Evolutionary conservation across 1,140 invertebrate genomes (phyloP).

Genomic region (Epicauta chinensis): DNA sequence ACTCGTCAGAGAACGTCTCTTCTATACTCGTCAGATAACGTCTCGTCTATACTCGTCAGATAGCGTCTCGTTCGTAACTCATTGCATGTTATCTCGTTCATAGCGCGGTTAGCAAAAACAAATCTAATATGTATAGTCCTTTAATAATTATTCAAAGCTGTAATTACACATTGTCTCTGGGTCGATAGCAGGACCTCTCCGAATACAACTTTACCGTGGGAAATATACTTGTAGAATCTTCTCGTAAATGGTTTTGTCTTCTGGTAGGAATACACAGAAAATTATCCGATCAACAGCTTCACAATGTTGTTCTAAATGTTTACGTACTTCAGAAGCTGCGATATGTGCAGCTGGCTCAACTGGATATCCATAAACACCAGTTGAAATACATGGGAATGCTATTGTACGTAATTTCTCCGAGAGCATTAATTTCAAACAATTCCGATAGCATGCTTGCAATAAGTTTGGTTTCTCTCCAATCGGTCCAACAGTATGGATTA

Average conservation of each 20-base stretch:
- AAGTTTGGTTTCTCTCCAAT: constrained; percentile 60
- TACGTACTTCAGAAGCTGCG: constrained; percentile 59
- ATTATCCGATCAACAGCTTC: constrained; percentile 67
- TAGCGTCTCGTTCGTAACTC: no score
- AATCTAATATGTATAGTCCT: no score
- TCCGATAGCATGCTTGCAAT: constrained; percentile 64
- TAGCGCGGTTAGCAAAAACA: no score
- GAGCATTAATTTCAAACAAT: constrained; percentile 53
- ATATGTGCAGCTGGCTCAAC: constrained; percentile 67
- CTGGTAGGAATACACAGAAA: constrained; percentile 71
- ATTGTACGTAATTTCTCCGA: constrained; percentile 60
- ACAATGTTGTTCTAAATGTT: constrained; percentile 58
- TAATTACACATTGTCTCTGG: no score
- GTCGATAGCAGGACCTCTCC: no score
- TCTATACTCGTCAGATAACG: no score
- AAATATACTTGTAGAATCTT: constrained; percentile 68
- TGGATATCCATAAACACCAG: constrained; percentile 81
- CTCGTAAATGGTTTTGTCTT: constrained; percentile 70
- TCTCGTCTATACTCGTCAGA: no score
- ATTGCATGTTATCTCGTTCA: no score
- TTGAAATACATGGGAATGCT: constrained; percentile 82
- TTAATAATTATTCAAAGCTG: no score
- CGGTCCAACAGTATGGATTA: constrained; percentile 81
- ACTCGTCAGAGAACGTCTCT: no score
- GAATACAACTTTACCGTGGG: no score